Conservation (phyloP, 2,888 invertebrate species). For the Cheilosia vulpina region DNA sequence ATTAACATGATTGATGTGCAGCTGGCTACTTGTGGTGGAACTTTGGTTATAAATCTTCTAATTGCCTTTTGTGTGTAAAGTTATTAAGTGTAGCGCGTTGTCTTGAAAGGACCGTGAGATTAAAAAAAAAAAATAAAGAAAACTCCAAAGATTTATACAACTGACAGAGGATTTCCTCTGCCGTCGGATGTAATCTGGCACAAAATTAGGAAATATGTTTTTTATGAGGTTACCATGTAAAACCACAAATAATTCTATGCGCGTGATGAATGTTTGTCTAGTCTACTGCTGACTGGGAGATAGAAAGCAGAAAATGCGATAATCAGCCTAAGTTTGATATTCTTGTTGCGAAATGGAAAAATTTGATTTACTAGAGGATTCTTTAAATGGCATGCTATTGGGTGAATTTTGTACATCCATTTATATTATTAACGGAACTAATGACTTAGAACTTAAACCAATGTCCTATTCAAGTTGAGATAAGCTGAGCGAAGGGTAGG, state of each 20-base stretch:
- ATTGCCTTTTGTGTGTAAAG: conserved; percentile 30
- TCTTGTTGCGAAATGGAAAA: too few species aligned
- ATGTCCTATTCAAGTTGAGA: too few species aligned
- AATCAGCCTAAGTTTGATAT: too few species aligned
- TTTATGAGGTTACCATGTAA: neutral
- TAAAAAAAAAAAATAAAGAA: neutral
- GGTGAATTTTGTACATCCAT: too few species aligned
- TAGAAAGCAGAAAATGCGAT: too few species aligned
- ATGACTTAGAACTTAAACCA: too few species aligned
- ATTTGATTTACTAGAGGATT: too few species aligned
- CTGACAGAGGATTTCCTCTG: neutral
- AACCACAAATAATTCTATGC: neutral
- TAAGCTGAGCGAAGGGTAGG: too few species aligned
- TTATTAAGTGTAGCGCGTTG: conserved; percentile 1
- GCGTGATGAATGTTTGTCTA: neutral
- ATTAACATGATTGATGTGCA: conserved; percentile 57
- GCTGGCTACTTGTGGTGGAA: conserved; percentile 35
- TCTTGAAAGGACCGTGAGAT: neutral
- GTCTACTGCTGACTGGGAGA: neutral
- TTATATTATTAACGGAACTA: too few species aligned
- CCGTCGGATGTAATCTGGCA: neutral
- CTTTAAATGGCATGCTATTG: too few species aligned
- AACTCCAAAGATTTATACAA: conserved; percentile 26
- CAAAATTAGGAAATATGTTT: conserved; percentile 1
- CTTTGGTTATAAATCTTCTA: conserved; percentile 34